phyloP scores from a whole-genome alignment of 2,113 vertebrate genomes.

The Orycteropus afer region DNA sequence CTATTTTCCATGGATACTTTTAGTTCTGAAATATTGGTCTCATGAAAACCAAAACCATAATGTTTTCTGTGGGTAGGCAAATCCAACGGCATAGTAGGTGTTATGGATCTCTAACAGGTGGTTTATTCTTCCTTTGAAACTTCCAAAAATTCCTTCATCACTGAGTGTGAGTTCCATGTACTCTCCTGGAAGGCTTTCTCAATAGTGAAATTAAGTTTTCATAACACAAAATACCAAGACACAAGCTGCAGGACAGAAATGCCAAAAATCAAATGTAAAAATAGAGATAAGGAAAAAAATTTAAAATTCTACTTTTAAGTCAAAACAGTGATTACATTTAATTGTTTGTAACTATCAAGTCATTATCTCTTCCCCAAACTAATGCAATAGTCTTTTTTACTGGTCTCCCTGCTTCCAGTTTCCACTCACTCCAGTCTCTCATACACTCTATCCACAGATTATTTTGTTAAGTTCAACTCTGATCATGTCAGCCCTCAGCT shows the following conservation, averaged over 20 bases:
- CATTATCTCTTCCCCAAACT: not conserved
- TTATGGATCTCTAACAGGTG: not conserved
- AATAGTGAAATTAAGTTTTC: not conserved
- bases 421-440: not conserved
- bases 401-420: not conserved
- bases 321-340: not conserved
- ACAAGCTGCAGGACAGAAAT: not conserved
- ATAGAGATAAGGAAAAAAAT: constrained; percentile 36
- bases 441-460: not conserved
- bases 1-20: constrained; percentile 66
- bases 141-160: not conserved
- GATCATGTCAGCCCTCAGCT: constrained; percentile 53
- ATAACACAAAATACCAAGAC: constrained; percentile 13
- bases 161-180: not conserved
- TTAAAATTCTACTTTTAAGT: constrained; percentile 23
- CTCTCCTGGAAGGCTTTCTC: not conserved
- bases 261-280: constrained; percentile 62
- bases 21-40: constrained; percentile 61
- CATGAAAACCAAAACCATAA: not conserved
- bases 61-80: not conserved
- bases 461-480: constrained; percentile 42
- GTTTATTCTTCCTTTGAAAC: not conserved
- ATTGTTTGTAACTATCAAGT: not conserved
- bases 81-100: not conserved
- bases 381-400: not conserved